Percentiles rank a stretch among this genome's conserved stretches.
These are phyloP conservation scores for Trachurus trachurus DNA, from an alignment of 2,797 vertebrate species.

Conservation along the genomic window DNA sequence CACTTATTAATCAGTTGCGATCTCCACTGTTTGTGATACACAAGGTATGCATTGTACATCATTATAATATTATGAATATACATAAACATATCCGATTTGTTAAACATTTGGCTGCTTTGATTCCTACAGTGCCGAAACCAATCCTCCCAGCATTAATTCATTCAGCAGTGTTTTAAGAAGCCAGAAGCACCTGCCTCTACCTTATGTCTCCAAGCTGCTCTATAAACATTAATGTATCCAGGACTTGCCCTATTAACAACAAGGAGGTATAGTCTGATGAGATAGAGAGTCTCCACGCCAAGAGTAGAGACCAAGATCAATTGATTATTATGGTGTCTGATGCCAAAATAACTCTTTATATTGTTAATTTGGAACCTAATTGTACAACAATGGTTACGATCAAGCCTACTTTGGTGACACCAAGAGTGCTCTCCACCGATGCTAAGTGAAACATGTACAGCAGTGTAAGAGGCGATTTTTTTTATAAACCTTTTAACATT, in stretches of 20 bases:
- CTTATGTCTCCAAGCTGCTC: background rate
- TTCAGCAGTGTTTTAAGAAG: background rate
- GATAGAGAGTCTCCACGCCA: background rate
- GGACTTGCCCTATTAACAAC: background rate
- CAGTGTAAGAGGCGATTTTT: conserved; percentile 22
- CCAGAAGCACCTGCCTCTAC: background rate
- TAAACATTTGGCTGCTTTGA: background rate
- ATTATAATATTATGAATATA: background rate
- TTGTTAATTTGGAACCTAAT: conserved; percentile 25
- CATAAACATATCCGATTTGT: background rate
- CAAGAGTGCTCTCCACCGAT: conserved; percentile 30
- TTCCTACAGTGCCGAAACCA: background rate
- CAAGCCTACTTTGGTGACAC: conserved; percentile 18
- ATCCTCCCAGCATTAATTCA: background rate
- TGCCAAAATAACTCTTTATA: conserved; percentile 21
- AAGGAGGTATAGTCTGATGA: background rate
- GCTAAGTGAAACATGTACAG: conserved; percentile 29
- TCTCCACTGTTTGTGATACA: background rate
- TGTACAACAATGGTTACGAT: conserved; percentile 7
- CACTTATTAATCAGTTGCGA: background rate
- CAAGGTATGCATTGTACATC: background rate
- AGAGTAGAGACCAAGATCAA: conserved; percentile 12
- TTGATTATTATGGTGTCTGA: conserved; percentile 1
- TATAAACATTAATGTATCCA: background rate
- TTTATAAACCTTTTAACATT: conserved; percentile 33